A percentile compares a stretch with the other conserved stretches of the same genome.
Evolutionary conservation across 2,888 invertebrate species (phyloP).

Genomic region (Ennomos erosarius): DNA sequence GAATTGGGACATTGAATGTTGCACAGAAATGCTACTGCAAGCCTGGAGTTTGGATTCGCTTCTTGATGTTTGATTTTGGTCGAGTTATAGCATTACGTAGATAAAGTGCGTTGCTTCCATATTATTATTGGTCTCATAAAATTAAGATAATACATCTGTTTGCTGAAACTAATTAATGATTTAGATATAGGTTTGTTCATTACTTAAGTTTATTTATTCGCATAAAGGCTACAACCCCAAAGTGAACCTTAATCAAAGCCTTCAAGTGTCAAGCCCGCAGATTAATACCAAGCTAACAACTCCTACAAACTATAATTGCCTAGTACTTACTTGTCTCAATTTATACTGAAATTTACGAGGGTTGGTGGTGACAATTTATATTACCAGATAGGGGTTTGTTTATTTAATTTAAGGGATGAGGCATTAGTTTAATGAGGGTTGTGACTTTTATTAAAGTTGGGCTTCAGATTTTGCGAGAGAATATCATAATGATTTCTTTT

Average conservation of each 20-base stretch:
- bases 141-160: no score
- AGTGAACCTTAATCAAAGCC: conserved; percentile 2
- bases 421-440: conserved; percentile 47
- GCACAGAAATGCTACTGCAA: no score
- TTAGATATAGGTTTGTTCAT: no score
- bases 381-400: conserved; percentile 38
- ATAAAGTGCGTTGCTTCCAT: no score
- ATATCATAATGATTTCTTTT: no score
- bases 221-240: not conserved
- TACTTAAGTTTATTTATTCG: no score
- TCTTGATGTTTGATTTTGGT: no score
- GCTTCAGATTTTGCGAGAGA: not conserved
- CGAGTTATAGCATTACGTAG: no score
- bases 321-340: conserved; percentile 63
- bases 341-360: conserved; percentile 63
- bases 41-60: no score
- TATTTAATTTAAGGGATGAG: conserved; percentile 49
- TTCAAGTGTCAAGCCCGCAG: conserved; percentile 4
- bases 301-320: conserved; percentile 67
- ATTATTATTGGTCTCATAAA: no score
- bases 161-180: no score
- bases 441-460: conserved; percentile 3
- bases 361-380: conserved; percentile 55
- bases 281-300: conserved; percentile 46
- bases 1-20: no score